Conservation (phyloP, 2,113 vertebrate species). For the Tapirus terrestris region DNA sequence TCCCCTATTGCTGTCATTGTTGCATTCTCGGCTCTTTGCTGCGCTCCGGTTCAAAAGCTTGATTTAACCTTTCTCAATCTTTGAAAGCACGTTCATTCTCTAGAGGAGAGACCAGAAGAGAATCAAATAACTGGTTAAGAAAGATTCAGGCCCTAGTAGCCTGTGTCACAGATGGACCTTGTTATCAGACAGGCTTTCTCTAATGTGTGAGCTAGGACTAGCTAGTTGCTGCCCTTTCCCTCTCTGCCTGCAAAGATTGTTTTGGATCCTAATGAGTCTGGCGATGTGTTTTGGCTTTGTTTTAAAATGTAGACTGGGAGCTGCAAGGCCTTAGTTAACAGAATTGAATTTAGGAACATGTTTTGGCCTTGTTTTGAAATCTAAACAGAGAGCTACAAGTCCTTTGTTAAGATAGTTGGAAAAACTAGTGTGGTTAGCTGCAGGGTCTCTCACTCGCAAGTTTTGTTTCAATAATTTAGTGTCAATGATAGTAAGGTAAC, state of each 20-base stretch:
- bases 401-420: not conserved
- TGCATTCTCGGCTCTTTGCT: not conserved
- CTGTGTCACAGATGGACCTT: not conserved
- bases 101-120: not conserved
- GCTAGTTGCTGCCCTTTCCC: not conserved
- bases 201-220: not conserved
- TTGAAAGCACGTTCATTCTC: not conserved
- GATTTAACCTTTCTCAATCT: not conserved
- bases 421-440: not conserved
- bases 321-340: not conserved
- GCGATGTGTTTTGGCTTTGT: conserved; percentile 28
- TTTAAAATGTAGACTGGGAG: not conserved
- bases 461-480: conserved; percentile 6
- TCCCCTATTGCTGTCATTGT: not conserved
- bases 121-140: not conserved
- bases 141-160: not conserved
- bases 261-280: not conserved
- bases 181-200: not conserved
- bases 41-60: not conserved
- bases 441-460: not conserved
- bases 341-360: not conserved
- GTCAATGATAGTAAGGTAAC: not conserved
- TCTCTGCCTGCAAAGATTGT: not conserved
- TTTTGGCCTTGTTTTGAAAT: conserved; percentile 28
- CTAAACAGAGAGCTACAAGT: not conserved